Conservation (phyloP, 2,888 invertebrate genomes). For the Acronicta psi region DNA sequence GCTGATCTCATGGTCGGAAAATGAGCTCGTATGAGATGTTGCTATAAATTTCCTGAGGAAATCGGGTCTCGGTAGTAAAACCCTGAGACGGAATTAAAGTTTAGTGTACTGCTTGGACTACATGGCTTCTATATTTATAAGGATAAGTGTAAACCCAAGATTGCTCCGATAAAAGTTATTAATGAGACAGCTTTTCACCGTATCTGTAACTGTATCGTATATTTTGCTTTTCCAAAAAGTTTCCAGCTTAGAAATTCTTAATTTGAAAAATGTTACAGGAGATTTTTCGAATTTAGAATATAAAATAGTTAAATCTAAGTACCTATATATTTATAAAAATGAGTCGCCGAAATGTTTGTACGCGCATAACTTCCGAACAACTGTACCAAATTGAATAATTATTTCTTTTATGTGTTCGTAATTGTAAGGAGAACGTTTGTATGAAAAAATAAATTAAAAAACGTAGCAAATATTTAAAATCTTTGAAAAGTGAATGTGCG, state of each 20-base stretch:
- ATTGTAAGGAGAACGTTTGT: too few species aligned
- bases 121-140: not conserved
- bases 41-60: constrained; percentile 41
- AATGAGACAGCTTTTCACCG: not conserved
- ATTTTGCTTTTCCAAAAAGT: not conserved
- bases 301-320: too few species aligned
- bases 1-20: constrained; percentile 49
- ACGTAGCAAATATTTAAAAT: too few species aligned
- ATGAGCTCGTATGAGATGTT: constrained; percentile 42
- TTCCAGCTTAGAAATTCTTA: not conserved
- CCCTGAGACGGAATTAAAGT: constrained; percentile 30
- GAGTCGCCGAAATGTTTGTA: too few species aligned
- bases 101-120: constrained; percentile 9
- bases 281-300: too few species aligned
- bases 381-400: too few species aligned
- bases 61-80: constrained; percentile 39
- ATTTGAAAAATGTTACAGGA: too few species aligned
- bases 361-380: too few species aligned
- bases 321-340: too few species aligned
- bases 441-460: too few species aligned
- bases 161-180: not conserved
- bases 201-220: not conserved
- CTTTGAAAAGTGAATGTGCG: too few species aligned
- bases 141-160: not conserved
- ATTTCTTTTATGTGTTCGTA: too few species aligned